Conservation (phyloP, 1,140 invertebrate species). For the Ctenoplectra terminalis region DNA sequence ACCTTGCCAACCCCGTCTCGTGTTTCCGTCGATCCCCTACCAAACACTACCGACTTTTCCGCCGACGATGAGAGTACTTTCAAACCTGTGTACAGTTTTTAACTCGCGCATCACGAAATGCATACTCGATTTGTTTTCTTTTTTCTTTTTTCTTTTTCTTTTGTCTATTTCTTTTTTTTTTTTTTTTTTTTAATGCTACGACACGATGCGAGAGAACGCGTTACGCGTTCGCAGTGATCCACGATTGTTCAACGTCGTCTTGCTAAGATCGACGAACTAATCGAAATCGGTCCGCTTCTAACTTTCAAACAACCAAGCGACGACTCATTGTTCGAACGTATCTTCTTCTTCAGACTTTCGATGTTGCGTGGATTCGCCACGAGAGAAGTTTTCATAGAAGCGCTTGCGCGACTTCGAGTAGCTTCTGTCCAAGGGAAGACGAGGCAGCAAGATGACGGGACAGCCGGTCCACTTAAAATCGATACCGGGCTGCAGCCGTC, state of each 20-base stretch:
- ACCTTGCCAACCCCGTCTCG: slow-evolving; percentile 4
- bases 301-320: neutral
- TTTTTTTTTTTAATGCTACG: no score
- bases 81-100: slow-evolving; percentile 58
- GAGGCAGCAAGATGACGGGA: slow-evolving; percentile 80
- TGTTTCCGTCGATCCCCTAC: slow-evolving; percentile 17
- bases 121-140: slow-evolving; percentile 7
- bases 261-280: no score
- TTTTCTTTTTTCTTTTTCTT: no score
- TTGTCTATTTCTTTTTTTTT: no score
- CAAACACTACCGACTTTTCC: slow-evolving; percentile 38
- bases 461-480: slow-evolving; percentile 82
- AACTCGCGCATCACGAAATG: slow-evolving; percentile 42
- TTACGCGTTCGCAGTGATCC: no score
- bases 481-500: slow-evolving; percentile 79
- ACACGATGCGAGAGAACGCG: no score
- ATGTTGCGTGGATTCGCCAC: slow-evolving; percentile 34
- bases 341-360: slow-evolving; percentile 8
- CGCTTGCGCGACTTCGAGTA: slow-evolving; percentile 77
- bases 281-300: no score
- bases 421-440: slow-evolving; percentile 80
- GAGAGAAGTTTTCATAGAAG: slow-evolving; percentile 60
- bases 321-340: neutral
- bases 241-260: no score
- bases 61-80: slow-evolving; percentile 51